Conservation (phyloP, 2,888 invertebrate species). For the Sacculina carcini region DNA sequence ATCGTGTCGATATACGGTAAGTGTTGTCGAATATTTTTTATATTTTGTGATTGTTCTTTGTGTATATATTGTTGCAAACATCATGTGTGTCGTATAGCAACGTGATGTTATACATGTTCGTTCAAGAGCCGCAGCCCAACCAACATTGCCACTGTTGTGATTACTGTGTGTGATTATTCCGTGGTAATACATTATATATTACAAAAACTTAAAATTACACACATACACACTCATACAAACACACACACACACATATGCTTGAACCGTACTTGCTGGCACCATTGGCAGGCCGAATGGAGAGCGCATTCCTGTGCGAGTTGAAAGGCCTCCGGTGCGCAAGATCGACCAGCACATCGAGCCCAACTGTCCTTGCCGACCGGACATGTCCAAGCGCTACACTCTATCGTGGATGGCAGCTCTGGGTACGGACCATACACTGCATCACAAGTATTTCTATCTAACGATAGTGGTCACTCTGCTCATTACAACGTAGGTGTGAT, state of each 20-base stretch:
- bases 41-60: too few relatives aligned
- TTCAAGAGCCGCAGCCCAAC: too few relatives aligned
- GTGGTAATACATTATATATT: neutral
- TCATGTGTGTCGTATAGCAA: too few relatives aligned
- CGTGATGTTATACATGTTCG: too few relatives aligned
- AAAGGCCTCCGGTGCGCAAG: conserved; percentile 54
- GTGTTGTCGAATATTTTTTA: too few relatives aligned
- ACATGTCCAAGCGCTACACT: conserved; percentile 57
- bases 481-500: too few relatives aligned
- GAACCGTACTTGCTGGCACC: too few relatives aligned
- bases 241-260: neutral
- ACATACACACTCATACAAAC: neutral
- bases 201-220: neutral
- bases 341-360: conserved; percentile 67
- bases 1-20: too few relatives aligned
- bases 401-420: conserved; percentile 11
- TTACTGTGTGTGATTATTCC: neutral
- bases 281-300: neutral
- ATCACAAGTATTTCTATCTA: too few relatives aligned
- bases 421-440: neutral
- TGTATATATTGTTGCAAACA: too few relatives aligned
- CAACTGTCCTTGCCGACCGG: conserved; percentile 43
- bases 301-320: conserved; percentile 17
- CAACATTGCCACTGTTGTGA: neutral
- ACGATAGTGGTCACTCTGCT: too few relatives aligned